Evolutionary conservation across 2,888 invertebrate species (phyloP).

Genomic region (Drosophila putrida): DNA sequence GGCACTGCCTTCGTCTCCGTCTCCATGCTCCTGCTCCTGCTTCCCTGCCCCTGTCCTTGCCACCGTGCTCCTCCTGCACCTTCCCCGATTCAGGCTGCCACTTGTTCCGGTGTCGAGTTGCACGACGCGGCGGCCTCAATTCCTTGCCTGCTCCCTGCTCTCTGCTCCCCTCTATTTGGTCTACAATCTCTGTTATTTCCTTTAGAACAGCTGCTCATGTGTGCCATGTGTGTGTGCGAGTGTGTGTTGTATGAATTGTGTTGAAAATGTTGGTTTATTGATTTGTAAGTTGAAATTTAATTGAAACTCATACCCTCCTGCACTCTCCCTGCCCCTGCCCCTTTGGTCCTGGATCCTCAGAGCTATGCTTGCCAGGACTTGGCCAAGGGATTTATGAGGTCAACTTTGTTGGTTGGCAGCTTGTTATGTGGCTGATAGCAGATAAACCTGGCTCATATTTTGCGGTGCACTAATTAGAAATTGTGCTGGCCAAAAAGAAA

Average conservation of each 20-base stretch:
- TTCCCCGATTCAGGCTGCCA: slow-evolving; percentile 54
- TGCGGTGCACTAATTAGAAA: slow-evolving; percentile 72
- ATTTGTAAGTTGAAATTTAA: slow-evolving; percentile 80
- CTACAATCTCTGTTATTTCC: slow-evolving; percentile 40
- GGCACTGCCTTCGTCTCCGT: slow-evolving; percentile 4
- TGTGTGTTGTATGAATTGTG: slow-evolving; percentile 64
- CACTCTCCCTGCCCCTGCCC: neutral
- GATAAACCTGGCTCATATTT: slow-evolving; percentile 62
- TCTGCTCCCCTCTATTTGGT: neutral
- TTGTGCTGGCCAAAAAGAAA: slow-evolving; percentile 48
- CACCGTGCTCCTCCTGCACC: slow-evolving; percentile 9
- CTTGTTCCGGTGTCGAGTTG: slow-evolving; percentile 81
- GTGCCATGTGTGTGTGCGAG: slow-evolving; percentile 26
- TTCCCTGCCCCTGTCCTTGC: slow-evolving; percentile 1
- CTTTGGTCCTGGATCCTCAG: slow-evolving; percentile 27
- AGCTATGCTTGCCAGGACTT: slow-evolving; percentile 2
- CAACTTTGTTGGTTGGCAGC: slow-evolving; percentile 32
- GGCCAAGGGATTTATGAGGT: slow-evolving; percentile 59
- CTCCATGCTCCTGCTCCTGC: neutral
- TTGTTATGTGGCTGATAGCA: slow-evolving; percentile 40
- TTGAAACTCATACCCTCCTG: slow-evolving; percentile 57
- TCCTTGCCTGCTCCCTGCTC: neutral
- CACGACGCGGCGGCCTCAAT: slow-evolving; percentile 59
- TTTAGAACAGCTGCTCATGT: slow-evolving; percentile 40
- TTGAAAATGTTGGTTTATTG: slow-evolving; percentile 79